Conservation (phyloP, 2,797 vertebrate genomes). For the Lemur catta region DNA sequence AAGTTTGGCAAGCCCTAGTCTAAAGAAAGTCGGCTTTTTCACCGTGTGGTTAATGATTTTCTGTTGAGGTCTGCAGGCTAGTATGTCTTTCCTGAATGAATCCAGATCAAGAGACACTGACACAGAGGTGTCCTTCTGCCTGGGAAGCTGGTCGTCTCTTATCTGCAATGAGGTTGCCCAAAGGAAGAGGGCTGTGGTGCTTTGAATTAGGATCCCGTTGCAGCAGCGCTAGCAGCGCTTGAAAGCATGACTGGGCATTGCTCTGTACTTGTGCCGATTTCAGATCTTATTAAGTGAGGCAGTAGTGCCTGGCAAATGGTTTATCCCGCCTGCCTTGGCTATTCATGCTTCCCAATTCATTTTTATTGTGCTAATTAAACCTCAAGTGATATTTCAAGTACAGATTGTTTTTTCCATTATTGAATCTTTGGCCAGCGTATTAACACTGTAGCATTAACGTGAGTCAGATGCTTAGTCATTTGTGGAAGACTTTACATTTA, state of each 20-base stretch:
- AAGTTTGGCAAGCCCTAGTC: not conserved
- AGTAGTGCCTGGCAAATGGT: slow-evolving; percentile 76
- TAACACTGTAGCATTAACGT: slow-evolving; percentile 65
- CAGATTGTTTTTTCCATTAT: slow-evolving; percentile 74
- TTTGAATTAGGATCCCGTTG: slow-evolving; percentile 52
- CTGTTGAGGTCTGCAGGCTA: not conserved
- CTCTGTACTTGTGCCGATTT: slow-evolving; percentile 69
- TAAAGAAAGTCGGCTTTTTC: not conserved
- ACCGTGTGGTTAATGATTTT: not conserved
- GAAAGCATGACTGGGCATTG: slow-evolving; percentile 69
- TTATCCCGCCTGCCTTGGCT: slow-evolving; percentile 71
- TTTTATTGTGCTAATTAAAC: slow-evolving; percentile 83
- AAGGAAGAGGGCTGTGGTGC: slow-evolving; percentile 33
- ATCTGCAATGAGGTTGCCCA: not conserved
- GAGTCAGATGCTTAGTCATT: slow-evolving; percentile 73
- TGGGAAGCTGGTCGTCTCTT: not conserved
- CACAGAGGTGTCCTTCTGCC: not conserved
- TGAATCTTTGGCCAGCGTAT: slow-evolving; percentile 68
- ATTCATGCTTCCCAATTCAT: slow-evolving; percentile 77
- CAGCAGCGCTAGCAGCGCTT: slow-evolving; percentile 42
- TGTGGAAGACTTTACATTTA: slow-evolving; percentile 66
- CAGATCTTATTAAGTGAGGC: slow-evolving; percentile 80
- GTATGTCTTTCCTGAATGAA: not conserved
- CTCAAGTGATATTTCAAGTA: slow-evolving; percentile 78
- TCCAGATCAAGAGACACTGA: not conserved